These are phyloP conservation scores for Diprion similis DNA, from an alignment of 1,140 invertebrate species.

Conservation along the genomic window DNA sequence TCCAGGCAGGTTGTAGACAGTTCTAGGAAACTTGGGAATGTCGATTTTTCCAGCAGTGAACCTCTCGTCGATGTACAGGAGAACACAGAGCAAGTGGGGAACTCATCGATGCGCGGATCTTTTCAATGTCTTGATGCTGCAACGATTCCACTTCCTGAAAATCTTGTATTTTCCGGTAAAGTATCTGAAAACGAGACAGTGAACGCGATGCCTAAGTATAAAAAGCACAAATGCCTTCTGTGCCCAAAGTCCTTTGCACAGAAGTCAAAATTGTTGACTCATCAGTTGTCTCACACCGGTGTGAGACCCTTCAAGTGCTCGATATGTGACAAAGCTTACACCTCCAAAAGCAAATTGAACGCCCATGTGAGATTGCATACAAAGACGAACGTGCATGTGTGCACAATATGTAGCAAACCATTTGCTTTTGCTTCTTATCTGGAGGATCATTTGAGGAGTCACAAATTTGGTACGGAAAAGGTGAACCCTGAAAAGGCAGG, in stretches of 20 bases:
- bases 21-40: constrained; percentile 35
- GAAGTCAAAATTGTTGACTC: constrained; percentile 56
- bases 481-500: constrained; percentile 13
- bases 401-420: constrained; percentile 55
- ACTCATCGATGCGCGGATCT: constrained; percentile 26
- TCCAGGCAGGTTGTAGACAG: constrained; percentile 30
- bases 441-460: constrained; percentile 52
- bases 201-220: constrained; percentile 17
- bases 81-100: constrained; percentile 15
- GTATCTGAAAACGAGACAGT: background rate
- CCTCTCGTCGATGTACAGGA: constrained; percentile 20
- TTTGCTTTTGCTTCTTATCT: constrained; percentile 59
- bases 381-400: constrained; percentile 50
- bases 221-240: constrained; percentile 52
- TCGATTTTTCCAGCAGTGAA: constrained; percentile 37
- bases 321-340: constrained; percentile 52
- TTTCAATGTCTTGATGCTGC: constrained; percentile 9
- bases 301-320: constrained; percentile 51
- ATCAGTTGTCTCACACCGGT: constrained; percentile 50
- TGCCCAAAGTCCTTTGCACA: constrained; percentile 56
- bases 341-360: constrained; percentile 55
- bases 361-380: constrained; percentile 56
- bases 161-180: background rate
- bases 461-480: constrained; percentile 34
- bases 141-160: constrained; percentile 16